A percentile compares a stretch with the other conserved stretches of the same genome.
Evolutionary conservation across 2,888 invertebrate genomes (phyloP).

Genomic region (Tiliacea aurago): DNA sequence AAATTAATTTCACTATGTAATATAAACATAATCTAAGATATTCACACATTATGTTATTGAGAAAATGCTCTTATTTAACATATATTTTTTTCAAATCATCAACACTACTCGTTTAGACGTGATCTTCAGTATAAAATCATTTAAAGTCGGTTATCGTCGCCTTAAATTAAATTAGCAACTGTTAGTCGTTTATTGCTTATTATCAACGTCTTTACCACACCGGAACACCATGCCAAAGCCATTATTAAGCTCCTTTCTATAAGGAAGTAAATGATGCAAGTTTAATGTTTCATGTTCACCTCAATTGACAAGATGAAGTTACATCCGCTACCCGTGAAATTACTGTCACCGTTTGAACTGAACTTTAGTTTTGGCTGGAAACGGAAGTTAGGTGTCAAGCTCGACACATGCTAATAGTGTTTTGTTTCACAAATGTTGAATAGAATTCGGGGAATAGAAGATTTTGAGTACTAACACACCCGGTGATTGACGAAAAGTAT

Average conservation of each 20-base stretch:
- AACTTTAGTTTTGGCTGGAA: constrained; percentile 37
- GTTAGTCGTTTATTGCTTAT: too few species aligned
- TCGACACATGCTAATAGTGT: constrained; percentile 1
- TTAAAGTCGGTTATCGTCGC: too few species aligned
- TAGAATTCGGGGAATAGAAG: background rate
- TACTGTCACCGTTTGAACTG: constrained; percentile 46
- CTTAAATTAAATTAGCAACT: too few species aligned
- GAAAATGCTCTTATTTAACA: too few species aligned
- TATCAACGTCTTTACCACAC: background rate
- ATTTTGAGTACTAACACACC: background rate
- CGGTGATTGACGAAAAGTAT: background rate
- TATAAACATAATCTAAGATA: too few species aligned
- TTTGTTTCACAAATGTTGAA: constrained; percentile 17
- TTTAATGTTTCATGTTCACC: constrained; percentile 43
- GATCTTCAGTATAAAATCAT: too few species aligned
- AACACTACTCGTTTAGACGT: too few species aligned
- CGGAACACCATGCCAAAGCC: constrained; percentile 19
- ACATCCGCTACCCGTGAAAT: constrained; percentile 40
- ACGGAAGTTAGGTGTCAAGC: constrained; percentile 32
- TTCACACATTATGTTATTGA: too few species aligned
- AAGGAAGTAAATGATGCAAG: constrained; percentile 13
- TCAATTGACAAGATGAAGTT: constrained; percentile 40
- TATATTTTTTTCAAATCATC: too few species aligned
- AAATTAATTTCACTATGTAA: too few species aligned
- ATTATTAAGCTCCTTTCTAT: background rate